phyloP scores from a whole-genome alignment of 2,113 vertebrate species.

The Aegypius monachus region DNA sequence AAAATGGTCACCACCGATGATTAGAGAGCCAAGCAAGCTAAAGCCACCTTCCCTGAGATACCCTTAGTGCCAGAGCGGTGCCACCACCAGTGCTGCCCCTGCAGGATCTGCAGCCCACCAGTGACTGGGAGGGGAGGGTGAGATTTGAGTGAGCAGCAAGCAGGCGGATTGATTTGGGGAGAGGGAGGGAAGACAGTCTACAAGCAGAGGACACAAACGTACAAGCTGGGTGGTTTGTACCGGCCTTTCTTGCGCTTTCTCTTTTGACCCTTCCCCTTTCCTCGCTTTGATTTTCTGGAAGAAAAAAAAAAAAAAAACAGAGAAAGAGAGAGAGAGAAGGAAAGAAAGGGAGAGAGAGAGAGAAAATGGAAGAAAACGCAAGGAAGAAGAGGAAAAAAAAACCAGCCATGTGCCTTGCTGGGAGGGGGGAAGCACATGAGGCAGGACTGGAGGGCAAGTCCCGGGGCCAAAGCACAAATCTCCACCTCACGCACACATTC shows the following conservation, averaged over 20 bases:
- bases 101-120: constrained; percentile 15
- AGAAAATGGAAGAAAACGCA: constrained; percentile 39
- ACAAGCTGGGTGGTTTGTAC: constrained; percentile 90
- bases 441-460: background rate
- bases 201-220: constrained; percentile 86
- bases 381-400: constrained; percentile 45
- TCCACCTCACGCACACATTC: background rate
- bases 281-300: constrained; percentile 95
- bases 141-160: constrained; percentile 34
- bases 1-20: background rate
- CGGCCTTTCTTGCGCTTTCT: constrained; percentile 98
- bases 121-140: background rate
- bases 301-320: constrained; percentile 72
- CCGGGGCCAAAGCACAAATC: background rate
- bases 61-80: constrained; percentile 1
- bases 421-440: constrained; percentile 23
- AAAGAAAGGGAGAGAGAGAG: background rate
- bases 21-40: constrained; percentile 64
- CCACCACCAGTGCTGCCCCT: constrained; percentile 53
- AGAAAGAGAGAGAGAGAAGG: constrained; percentile 59
- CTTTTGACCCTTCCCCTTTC: constrained; percentile 95
- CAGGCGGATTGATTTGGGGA: constrained; percentile 33
- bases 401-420: constrained; percentile 55
- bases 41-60: constrained; percentile 48
- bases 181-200: constrained; percentile 55